Conservation (phyloP, 2,888 invertebrate genomes). For the Tenthredo livida region DNA sequence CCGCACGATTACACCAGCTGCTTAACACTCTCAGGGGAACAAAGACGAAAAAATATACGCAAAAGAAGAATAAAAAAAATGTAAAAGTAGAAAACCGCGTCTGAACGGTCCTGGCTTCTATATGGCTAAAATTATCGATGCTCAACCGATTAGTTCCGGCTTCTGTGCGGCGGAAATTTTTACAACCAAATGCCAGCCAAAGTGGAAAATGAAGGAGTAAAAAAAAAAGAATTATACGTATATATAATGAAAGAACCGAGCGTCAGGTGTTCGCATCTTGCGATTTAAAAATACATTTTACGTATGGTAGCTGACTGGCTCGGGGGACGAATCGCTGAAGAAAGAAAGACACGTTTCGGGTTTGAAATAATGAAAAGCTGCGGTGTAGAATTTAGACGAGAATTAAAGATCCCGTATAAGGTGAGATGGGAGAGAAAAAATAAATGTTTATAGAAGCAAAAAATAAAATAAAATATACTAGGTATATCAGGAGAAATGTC, state of each 20-base stretch:
- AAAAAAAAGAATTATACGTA: background rate
- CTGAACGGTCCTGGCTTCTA: background rate
- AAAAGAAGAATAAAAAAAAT: background rate
- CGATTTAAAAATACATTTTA: slow-evolving; percentile 20
- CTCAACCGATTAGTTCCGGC: background rate
- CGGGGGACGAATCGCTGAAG: background rate
- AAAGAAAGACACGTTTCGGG: background rate
- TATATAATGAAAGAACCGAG: background rate
- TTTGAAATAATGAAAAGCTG: background rate
- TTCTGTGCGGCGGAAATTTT: slow-evolving; percentile 2
- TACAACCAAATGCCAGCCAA: slow-evolving; percentile 8
- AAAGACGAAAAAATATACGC: background rate
- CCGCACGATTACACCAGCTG: background rate
- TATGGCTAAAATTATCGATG: slow-evolving; percentile 21
- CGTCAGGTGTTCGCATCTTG: slow-evolving; percentile 19
- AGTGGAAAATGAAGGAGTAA: background rate
- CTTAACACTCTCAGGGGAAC: background rate
- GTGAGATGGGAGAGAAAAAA: background rate
- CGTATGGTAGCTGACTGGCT: background rate
- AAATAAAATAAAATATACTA: background rate
- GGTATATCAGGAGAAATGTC: background rate
- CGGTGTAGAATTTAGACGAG: background rate
- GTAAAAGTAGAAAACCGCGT: background rate
- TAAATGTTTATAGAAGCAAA: background rate
- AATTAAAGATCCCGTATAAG: background rate